Evolutionary conservation across 2,113 vertebrate genomes (phyloP), one percentile per base, ranked within the genome.

Genomic region (Hippocampus abdominalis): DNA sequence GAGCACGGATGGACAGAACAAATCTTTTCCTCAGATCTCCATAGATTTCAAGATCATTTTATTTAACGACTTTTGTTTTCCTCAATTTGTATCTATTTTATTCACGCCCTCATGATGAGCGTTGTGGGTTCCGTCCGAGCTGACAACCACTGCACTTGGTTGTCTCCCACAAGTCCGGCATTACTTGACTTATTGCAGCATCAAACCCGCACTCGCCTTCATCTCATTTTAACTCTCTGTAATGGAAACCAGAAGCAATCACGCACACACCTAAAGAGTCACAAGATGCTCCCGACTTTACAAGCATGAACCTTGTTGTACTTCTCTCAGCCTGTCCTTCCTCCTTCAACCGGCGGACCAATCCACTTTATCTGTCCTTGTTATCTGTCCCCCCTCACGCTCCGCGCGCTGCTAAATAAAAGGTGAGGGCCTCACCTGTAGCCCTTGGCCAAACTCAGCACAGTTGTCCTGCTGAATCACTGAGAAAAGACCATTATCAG

Each of bases 351-450:
- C 40, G 16, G n/a, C n/a, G 39, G 62, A 40, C 62, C 62, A 46
- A 64, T 64, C 7, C 62, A 44, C 63, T 64, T 60, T 64, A 64
- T 64, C 63, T 48, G 63, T 44, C 18, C 63, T 64, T 64, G 63
- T 64, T 46, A 48, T 64, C 63, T 46, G 40, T 18, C 63, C 7
- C 15, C 18, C 13, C n/a, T 27, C 15, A 29, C 16, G 9, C 57
- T 18, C 27, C 20, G 27, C 57, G 3, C 15, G 23, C 63, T 25
- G 23, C 63, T 46, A 44, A 64, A 64, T 64, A 48, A 64, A 46
- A 64, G 63, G 63, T 18, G 63, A 64, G 46, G 63, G n/a, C 23
- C 40, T 64, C 57, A 64, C 63, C 63, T 64, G 23, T 42, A 64
- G 63, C 63, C 63, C 27, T 46, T 64, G 63, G 63, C 40, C 63